These are phyloP conservation scores for Zoroaster sp. DNA, from an alignment of 53 echinoderm and acorn worm genomes.

Conservation along the genomic window DNA sequence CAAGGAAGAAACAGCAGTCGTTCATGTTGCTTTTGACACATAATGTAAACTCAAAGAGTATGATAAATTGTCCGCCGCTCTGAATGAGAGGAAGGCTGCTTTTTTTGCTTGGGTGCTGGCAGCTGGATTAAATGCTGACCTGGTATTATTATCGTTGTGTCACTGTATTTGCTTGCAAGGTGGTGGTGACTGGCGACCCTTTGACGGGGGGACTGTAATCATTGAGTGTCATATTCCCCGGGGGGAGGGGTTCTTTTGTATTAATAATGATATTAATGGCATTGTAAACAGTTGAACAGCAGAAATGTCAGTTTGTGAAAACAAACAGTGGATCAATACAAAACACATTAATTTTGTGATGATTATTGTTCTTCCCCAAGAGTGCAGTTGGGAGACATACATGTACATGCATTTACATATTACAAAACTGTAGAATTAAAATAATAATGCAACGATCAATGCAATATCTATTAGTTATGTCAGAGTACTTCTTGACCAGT, in stretches of 20 bases:
- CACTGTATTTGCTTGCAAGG: neutral
- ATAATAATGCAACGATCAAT: too few relatives aligned
- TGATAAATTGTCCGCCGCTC: too few relatives aligned
- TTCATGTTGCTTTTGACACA: too few relatives aligned
- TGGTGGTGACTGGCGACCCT: neutral
- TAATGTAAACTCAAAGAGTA: too few relatives aligned
- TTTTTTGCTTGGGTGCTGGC: too few relatives aligned
- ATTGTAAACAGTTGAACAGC: conserved; percentile 13
- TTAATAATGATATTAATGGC: conserved; percentile 37
- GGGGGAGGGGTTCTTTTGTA: neutral
- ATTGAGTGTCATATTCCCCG: neutral
- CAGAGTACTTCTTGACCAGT: too few relatives aligned
- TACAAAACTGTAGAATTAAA: neutral
- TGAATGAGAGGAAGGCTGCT: too few relatives aligned
- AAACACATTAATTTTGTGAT: conserved; percentile 15
- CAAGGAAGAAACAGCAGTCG: neutral
- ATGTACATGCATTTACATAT: neutral
- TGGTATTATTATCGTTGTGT: neutral
- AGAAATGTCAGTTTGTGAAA: neutral
- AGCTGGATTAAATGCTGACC: neutral
- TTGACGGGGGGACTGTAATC: neutral
- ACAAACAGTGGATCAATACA: neutral
- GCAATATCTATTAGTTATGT: too few relatives aligned
- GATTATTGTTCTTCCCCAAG: neutral
- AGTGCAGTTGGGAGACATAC: neutral